Conservation (phyloP, 1,140 invertebrate species). For the Sitobion miscanthi region DNA sequence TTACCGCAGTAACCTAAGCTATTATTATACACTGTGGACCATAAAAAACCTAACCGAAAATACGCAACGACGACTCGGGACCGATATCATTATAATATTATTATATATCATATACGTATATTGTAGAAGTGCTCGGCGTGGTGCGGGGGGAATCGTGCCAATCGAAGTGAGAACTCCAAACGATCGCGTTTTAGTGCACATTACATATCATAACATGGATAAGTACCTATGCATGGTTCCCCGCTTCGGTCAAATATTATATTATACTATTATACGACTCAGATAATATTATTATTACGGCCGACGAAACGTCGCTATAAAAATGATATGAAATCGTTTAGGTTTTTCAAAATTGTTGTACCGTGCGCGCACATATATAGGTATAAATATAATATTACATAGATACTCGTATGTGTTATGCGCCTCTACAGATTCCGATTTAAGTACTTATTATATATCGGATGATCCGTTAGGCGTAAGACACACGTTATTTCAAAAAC, state of each 20-base stretch:
- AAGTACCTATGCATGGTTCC: neutral
- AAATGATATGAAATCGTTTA: neutral
- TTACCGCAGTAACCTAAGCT: neutral
- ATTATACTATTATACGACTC: neutral
- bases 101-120: neutral
- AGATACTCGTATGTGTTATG: neutral
- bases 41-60: neutral
- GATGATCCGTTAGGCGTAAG: neutral
- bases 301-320: neutral
- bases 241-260: neutral
- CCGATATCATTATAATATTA: neutral
- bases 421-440: neutral
- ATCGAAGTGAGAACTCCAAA: neutral
- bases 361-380: neutral
- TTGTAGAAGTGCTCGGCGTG: neutral
- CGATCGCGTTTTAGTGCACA: neutral
- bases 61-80: neutral
- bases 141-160: neutral
- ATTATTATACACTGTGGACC: neutral
- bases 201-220: neutral
- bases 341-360: neutral
- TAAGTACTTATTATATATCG: neutral
- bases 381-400: too few species aligned
- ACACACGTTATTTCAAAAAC: neutral
- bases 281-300: neutral